phyloP scores from a whole-genome alignment of 2,888 invertebrate genomes.

The Baronia brevicornis region DNA sequence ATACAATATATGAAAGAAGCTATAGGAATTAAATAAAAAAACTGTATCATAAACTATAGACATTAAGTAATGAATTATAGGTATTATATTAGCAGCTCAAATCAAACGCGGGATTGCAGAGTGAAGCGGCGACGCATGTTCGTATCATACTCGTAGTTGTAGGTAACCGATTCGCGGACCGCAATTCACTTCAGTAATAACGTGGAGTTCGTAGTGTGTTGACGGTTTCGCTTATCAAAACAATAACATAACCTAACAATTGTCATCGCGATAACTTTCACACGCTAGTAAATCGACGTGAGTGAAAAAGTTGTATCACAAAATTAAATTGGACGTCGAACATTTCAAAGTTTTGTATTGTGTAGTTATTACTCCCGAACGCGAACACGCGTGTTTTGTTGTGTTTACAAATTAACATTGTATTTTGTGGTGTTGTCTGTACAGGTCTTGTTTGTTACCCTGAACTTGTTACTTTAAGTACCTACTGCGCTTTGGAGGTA shows the following conservation, averaged over 20 bases:
- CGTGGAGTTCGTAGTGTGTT: conserved; percentile 34
- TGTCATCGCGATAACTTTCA: conserved; percentile 48
- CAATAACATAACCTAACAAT: conserved; percentile 58
- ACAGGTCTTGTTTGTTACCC: conserved; percentile 40
- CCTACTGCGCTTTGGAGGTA: conserved; percentile 39
- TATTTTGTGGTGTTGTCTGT: conserved; percentile 40
- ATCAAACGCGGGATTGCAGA: conserved; percentile 1
- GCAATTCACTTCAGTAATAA: conserved; percentile 44
- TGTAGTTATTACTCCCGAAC: conserved; percentile 17
- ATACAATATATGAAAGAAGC: too few relatives aligned
- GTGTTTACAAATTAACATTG: conserved; percentile 57
- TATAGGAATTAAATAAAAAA: too few relatives aligned
- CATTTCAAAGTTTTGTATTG: conserved; percentile 7
- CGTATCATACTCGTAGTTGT: too few relatives aligned
- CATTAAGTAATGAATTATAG: too few relatives aligned
- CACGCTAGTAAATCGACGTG: conserved; percentile 19
- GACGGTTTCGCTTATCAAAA: conserved; percentile 37
- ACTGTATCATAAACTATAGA: too few relatives aligned
- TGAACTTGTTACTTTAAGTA: conserved; percentile 54
- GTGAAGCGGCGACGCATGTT: conserved; percentile 11
- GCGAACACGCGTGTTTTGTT: conserved; percentile 28
- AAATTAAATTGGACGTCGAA: conserved; percentile 4
- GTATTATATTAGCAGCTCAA: too few relatives aligned
- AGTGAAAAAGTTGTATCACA: conserved; percentile 14
- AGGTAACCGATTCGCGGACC: conserved; percentile 26